phyloP scores from a whole-genome alignment of 2,797 vertebrate genomes.

The Notoglanidium macrostoma region DNA sequence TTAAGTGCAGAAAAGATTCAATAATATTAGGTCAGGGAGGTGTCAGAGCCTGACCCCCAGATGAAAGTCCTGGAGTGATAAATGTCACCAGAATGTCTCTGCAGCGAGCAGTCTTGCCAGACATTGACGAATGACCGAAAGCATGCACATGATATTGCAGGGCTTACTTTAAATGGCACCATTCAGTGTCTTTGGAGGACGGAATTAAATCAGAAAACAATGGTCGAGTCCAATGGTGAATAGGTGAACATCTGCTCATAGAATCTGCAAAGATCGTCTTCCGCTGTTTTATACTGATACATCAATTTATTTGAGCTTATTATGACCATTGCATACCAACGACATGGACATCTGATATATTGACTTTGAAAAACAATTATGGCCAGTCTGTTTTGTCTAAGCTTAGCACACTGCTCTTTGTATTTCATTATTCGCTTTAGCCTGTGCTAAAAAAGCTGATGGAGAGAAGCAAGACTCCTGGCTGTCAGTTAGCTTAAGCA shows the following conservation, averaged over 20 bases:
- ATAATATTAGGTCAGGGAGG: conserved; percentile 76
- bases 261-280: background rate
- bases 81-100: conserved; percentile 71
- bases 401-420: conserved; percentile 2
- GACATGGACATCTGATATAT: background rate
- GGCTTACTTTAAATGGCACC: conserved; percentile 63
- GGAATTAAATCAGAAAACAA: conserved; percentile 34
- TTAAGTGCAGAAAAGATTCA: conserved; percentile 80
- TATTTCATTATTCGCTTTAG: background rate
- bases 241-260: conserved; percentile 20
- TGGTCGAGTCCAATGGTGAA: background rate
- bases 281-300: background rate
- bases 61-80: conserved; percentile 77
- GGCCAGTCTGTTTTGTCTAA: background rate
- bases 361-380: background rate
- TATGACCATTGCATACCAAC: background rate
- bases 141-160: conserved; percentile 59
- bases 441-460: conserved; percentile 29
- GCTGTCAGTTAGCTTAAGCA: conserved; percentile 69
- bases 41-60: conserved; percentile 59
- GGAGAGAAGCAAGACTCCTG: conserved; percentile 50
- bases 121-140: conserved; percentile 68
- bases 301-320: background rate
- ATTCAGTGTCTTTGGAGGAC: conserved; percentile 56
- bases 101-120: conserved; percentile 46